Percentiles rank a stretch among this genome's conserved stretches.
Conservation (phyloP, 2,113 vertebrate species). For the Sceloporus tristichus region DNA sequence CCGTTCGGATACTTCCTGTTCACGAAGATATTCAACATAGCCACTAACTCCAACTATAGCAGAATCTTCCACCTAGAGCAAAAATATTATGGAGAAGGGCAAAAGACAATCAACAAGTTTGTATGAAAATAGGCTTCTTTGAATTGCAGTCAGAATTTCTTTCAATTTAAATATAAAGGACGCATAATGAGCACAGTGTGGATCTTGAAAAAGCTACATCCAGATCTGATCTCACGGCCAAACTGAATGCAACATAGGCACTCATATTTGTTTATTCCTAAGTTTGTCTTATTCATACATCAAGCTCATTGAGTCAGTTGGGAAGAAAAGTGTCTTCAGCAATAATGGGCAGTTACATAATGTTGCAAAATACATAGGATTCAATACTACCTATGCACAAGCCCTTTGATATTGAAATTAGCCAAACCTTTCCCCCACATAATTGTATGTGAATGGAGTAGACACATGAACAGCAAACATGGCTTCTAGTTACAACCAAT, state of each 20-base stretch:
- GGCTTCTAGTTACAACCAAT: too few species aligned
- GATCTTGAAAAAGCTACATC: neutral
- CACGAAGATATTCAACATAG: conserved; percentile 96
- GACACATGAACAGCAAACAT: too few species aligned
- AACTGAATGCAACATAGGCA: neutral
- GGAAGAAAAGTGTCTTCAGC: neutral
- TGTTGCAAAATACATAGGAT: neutral
- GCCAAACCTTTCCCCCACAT: too few species aligned
- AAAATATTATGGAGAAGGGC: conserved; percentile 35
- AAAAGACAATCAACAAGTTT: conserved; percentile 7
- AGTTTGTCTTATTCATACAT: neutral
- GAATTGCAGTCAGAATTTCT: neutral
- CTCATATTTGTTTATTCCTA: neutral
- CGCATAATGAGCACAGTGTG: neutral
- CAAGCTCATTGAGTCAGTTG: neutral
- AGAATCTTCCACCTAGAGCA: conserved; percentile 88
- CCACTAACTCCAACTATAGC: conserved; percentile 91
- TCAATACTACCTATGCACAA: neutral
- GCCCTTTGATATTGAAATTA: neutral
- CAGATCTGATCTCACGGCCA: too few species aligned
- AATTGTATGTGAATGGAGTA: too few species aligned
- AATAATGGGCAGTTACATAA: neutral
- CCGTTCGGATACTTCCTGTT: conserved; percentile 94
- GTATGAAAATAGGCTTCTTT: neutral
- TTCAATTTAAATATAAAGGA: neutral